These are phyloP conservation scores for Geotrupes spiniger DNA, from an alignment of 2,888 invertebrate species.

Conservation along the genomic window DNA sequence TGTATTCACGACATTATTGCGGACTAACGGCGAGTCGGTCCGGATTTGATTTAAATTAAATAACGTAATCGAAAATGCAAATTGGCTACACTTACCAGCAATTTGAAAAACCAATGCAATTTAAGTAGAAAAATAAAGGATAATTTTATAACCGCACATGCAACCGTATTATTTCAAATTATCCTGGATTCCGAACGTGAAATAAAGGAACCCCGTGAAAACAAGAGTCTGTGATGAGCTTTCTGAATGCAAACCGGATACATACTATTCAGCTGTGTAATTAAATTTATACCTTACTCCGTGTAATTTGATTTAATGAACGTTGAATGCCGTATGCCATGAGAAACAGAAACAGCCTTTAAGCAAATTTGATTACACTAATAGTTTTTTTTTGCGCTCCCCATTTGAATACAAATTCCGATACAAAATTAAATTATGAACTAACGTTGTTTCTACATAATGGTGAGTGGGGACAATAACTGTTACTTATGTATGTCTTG, in stretches of 20 bases:
- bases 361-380: slow-evolving; percentile 7
- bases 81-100: slow-evolving; percentile 1
- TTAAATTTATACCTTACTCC: slow-evolving; percentile 10
- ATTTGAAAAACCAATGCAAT: slow-evolving; percentile 3
- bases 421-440: too few species aligned
- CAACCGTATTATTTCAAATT: slow-evolving; percentile 6
- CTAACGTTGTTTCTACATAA: too few species aligned
- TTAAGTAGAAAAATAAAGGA: slow-evolving; percentile 1
- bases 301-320: slow-evolving; percentile 6
- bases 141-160: not conserved
- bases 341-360: slow-evolving; percentile 7
- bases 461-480: too few species aligned
- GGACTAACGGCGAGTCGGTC: too few species aligned
- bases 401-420: too few species aligned
- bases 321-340: slow-evolving; percentile 1
- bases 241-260: slow-evolving; percentile 11
- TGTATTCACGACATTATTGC: too few species aligned
- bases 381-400: too few species aligned
- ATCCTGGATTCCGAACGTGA: slow-evolving; percentile 2
- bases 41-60: too few species aligned
- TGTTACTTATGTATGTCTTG: too few species aligned
- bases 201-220: slow-evolving; percentile 7
- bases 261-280: slow-evolving; percentile 9
- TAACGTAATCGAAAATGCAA: too few species aligned
- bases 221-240: slow-evolving; percentile 10